Percentiles rank a stretch among this genome's conserved stretches.
Conservation (phyloP, 2,888 invertebrate species). For the Ptilodon capucinus region DNA sequence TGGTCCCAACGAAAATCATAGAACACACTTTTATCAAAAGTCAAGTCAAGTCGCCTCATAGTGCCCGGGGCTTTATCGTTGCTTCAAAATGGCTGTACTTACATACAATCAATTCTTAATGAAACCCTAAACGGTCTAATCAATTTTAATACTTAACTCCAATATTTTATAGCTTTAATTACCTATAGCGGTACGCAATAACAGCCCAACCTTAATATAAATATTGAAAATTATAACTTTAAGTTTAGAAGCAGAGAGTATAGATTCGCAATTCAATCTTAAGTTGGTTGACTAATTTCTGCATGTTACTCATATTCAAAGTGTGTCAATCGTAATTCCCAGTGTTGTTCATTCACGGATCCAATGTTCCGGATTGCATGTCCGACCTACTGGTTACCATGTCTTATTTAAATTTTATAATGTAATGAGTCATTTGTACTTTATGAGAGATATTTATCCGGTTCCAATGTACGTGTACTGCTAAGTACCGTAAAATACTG, state of each 20-base stretch:
- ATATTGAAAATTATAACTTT: background rate
- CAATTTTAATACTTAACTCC: too few relatives aligned
- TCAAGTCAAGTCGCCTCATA: too few relatives aligned
- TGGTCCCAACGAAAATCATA: too few relatives aligned
- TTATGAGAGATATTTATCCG: background rate
- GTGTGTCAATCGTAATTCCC: background rate
- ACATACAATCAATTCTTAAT: background rate
- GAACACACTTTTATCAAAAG: too few relatives aligned
- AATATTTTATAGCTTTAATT: too few relatives aligned
- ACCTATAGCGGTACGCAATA: too few relatives aligned
- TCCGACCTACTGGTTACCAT: background rate
- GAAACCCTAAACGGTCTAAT: too few relatives aligned
- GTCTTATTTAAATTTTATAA: constrained; percentile 7
- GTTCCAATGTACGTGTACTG: background rate
- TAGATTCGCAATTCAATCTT: background rate
- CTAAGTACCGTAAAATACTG: background rate
- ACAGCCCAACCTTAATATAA: background rate
- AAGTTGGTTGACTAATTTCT: background rate
- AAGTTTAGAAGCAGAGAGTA: background rate
- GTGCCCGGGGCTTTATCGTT: too few relatives aligned
- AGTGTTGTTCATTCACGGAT: background rate
- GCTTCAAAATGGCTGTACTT: too few relatives aligned
- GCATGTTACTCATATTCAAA: background rate
- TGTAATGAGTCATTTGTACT: constrained; percentile 5
- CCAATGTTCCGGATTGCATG: background rate